phyloP scores from a whole-genome alignment of 2,797 vertebrate genomes.

The Cyprinodon diabolis region DNA sequence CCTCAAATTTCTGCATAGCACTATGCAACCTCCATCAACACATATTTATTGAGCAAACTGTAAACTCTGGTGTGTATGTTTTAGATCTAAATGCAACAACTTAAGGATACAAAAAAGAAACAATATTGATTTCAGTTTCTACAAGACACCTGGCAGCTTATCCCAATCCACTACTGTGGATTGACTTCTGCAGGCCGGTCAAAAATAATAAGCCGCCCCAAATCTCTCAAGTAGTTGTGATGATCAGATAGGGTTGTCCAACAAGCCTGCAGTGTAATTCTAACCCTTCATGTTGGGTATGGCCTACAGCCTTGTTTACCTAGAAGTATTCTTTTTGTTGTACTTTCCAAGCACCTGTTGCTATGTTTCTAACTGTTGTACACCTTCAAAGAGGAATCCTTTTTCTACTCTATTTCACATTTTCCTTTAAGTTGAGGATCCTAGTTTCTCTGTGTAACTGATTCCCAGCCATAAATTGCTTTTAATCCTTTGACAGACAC shows the following conservation, averaged over 20 bases:
- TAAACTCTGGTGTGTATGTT: background rate
- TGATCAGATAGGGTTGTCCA: background rate
- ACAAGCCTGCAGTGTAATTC: background rate
- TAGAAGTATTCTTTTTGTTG: background rate
- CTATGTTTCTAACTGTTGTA: background rate
- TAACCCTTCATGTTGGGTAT: background rate
- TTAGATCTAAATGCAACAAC: background rate
- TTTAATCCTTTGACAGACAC: background rate
- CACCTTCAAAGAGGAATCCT: background rate
- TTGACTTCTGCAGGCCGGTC: background rate
- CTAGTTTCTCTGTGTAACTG: conserved; percentile 11
- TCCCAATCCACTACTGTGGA: background rate
- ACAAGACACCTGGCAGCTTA: background rate
- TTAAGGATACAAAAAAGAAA: background rate
- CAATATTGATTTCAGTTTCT: background rate
- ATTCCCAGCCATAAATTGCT: background rate
- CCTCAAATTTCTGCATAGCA: background rate
- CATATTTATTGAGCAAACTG: background rate
- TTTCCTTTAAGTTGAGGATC: conserved; percentile 2
- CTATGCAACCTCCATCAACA: background rate
- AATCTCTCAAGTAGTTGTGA: conserved; percentile 1
- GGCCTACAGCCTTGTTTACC: background rate
- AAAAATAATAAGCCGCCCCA: background rate
- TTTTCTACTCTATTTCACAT: background rate
- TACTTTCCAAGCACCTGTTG: background rate